Base-by-base conservation (phyloP, 2,888 invertebrate genomes). In the Listrodromus nycthemerus region DNA sequence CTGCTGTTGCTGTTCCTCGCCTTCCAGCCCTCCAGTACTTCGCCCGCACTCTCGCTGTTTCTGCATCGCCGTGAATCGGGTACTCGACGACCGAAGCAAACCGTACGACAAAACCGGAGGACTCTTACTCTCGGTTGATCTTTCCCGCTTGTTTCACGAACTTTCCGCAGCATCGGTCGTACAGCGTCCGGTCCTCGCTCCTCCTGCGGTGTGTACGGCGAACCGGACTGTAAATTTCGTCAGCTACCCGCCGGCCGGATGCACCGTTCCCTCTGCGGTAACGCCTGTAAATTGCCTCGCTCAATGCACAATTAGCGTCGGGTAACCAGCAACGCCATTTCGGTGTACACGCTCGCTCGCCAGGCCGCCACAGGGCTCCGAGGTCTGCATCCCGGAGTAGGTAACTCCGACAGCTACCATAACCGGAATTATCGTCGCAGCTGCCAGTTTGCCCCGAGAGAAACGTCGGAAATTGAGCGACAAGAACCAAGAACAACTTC, bases 261-360 rank as follows among this genome's bases (percentile, higher is more conserved):
- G 84, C 76, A 85, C 87, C 85, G 87, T 87, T 85, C 79, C 70
- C 70, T 84, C 85, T 85, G 87, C 84, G 86, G 84, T 86, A 83
- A 86, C 85, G 88, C 87, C 87, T 89, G 91, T 87, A 89, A 91
- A 89, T 88, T 88, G 86, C 80, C 80, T 71, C 83, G 61, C 85
- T 84, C 86, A 88, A 87, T 87, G 86, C 86, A 87, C 89, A 89
- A 90, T 91, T 90, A 90, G 88, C 87, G 82, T 82, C 82, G 84
- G 85, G 77, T 81, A 85, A 86, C 82, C 85, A 71, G 82, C 82
- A 71, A 83, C 75, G 58, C 80, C 69, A 79, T 75, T 71, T 70
- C 55, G 48, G 65, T 52, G 58, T 50, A 37, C 65, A 48, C 77
- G 21, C 52, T 55, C 55, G 37, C 55, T 19, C 55, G 27, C 19